Base-by-base conservation (phyloP, 2,888 invertebrate species). In the Parapristionchus giblindavisi region DNA sequence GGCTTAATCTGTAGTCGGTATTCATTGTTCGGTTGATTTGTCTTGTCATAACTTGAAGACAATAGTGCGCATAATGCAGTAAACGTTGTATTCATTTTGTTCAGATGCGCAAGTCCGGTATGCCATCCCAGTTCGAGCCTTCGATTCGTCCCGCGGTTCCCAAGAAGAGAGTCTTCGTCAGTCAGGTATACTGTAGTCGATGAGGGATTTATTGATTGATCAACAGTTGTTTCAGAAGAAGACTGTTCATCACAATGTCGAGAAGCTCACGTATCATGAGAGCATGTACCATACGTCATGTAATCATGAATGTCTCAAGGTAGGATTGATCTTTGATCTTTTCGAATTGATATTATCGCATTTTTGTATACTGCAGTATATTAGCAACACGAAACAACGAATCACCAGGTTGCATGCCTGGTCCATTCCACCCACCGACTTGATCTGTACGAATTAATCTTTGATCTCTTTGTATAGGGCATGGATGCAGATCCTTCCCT, bases 401-500 rank as follows among this genome's bases (percentile, higher is more conserved):
- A 17, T 43, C 11, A 43, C 11, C 8, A 43, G 43, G 17, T 17
- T 43, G 43, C 17, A 43, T 43, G 43, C 43, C 8, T 43, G 11
- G 17, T 43, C 43, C 11, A 43, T 17, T 43, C 43, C 11, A 17
- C 17, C 11, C 11, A 14, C 43, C 43, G 17, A 17, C 43, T 43
- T 8, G 43, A 14, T 17, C 43, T 43, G 43, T 24, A 6, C 54
- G 11, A 65, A 27, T 65, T 5, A 11, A 27, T 43, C 54, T 54
- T 5, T 5, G n/a, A 17, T 54, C 54, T 24, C 54, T 6, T 6
- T n/a, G 17, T 27, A n/a, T 24, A 73, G 73, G 73, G 73, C 24
- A 2, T n/a, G 29, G 73, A 78, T 54, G 36, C 40, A 1, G 78
- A 79, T 56, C 78, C 81, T 6, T 78, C 70, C 58, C 77, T 80